phyloP scores from a whole-genome alignment of 2,888 invertebrate species.

The Cyclophora albipunctata region DNA sequence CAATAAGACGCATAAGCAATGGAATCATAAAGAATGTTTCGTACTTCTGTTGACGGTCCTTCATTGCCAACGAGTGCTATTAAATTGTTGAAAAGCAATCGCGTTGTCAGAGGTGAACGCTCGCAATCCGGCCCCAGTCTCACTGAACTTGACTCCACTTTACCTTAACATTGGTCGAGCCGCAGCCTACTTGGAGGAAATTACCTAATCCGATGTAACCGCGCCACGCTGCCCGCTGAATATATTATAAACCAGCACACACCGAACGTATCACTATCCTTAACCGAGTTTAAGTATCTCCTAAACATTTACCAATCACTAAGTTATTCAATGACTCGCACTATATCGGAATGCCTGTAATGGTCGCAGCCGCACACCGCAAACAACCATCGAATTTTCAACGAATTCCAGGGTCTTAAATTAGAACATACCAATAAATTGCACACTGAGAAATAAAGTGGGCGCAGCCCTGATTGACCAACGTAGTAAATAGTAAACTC shows the following conservation, averaged over 20 bases:
- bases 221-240: slow-evolving; percentile 1
- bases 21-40: too few species aligned
- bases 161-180: slow-evolving; percentile 46
- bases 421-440: slow-evolving; percentile 10
- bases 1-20: too few species aligned
- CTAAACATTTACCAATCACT: too few species aligned
- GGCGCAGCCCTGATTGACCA: slow-evolving; percentile 17
- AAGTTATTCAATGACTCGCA: too few species aligned
- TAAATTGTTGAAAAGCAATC: neutral
- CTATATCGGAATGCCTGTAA: too few species aligned
- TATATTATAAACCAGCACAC: neutral
- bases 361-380: too few species aligned
- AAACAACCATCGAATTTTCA: neutral
- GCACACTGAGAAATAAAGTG: slow-evolving; percentile 12
- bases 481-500: slow-evolving; percentile 15
- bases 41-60: too few species aligned
- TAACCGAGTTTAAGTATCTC: too few species aligned
- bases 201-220: slow-evolving; percentile 23
- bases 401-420: slow-evolving; percentile 5
- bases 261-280: too few species aligned
- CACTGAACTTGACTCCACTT: slow-evolving; percentile 58
- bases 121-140: slow-evolving; percentile 20
- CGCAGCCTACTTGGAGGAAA: slow-evolving; percentile 20
- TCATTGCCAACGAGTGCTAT: too few species aligned
- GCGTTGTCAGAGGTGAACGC: slow-evolving; percentile 53